Evolutionary conservation across 1,140 invertebrate species (phyloP).

Genomic region (Choristoneura fumiferana): DNA sequence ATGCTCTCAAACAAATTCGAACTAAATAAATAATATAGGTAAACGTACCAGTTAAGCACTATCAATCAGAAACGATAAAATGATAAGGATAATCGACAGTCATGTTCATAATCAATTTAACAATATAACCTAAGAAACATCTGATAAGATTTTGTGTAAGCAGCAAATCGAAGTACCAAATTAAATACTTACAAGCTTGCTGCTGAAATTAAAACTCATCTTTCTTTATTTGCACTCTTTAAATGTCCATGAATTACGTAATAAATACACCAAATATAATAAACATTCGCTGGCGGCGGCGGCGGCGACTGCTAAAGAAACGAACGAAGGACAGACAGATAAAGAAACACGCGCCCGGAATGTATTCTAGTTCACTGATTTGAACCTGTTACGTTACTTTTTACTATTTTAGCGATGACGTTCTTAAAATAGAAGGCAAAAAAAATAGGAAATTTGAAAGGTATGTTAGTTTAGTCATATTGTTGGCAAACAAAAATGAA

Average conservation of each 20-base stretch:
- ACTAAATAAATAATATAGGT: neutral
- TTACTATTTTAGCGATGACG: constrained; percentile 14
- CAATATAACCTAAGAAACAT: constrained; percentile 8
- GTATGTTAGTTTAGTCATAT: neutral
- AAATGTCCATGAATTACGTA: no score
- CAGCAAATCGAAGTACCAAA: neutral
- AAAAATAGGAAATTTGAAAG: constrained; percentile 10
- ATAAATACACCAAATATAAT: neutral
- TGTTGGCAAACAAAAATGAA: neutral
- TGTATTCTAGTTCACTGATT: constrained; percentile 2
- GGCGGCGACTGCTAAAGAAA: neutral
- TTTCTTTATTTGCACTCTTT: neutral
- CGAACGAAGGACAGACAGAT: neutral
- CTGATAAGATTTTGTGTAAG: neutral
- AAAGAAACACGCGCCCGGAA: neutral
- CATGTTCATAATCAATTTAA: constrained; percentile 5
- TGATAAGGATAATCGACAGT: constrained; percentile 16
- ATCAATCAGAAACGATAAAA: neutral
- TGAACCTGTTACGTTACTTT: neutral
- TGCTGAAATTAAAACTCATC: constrained; percentile 7
- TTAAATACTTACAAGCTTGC: constrained; percentile 2
- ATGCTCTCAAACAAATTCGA: neutral
- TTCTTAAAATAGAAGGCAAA: neutral
- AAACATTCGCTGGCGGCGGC: neutral
- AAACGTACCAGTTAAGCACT: neutral